Conservation (phyloP, 2,113 vertebrate genomes). For the Melanostigma gelatinosum region DNA sequence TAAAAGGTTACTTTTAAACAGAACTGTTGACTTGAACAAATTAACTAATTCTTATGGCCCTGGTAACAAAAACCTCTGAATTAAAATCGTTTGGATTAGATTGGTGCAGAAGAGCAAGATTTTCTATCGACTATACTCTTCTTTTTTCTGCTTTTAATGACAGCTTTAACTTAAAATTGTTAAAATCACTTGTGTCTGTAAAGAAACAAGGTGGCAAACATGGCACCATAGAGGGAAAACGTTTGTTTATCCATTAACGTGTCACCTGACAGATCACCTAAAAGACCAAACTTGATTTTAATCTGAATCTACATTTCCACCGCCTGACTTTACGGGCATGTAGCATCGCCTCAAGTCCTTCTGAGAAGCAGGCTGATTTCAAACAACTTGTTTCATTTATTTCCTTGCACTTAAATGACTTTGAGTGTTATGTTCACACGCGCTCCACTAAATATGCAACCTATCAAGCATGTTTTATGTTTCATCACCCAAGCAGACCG, state of each 20-base stretch:
- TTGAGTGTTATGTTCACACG: constrained; percentile 16
- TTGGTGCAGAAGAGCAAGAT: neutral
- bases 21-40: too few relatives aligned
- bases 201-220: neutral
- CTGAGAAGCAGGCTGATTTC: constrained; percentile 23
- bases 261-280: neutral
- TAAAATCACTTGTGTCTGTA: neutral
- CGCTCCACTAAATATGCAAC: constrained; percentile 39
- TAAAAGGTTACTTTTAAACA: neutral
- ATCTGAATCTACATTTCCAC: neutral
- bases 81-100: neutral
- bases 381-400: constrained; percentile 25
- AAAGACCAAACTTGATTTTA: neutral
- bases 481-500: constrained; percentile 34
- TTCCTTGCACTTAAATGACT: constrained; percentile 23
- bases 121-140: neutral
- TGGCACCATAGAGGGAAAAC: neutral
- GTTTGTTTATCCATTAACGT: neutral
- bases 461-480: constrained; percentile 40
- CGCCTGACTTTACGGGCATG: neutral
- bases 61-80: neutral
- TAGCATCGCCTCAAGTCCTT: neutral
- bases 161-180: neutral
- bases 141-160: neutral
- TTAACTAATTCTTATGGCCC: too few relatives aligned